Base-by-base conservation (phyloP, 2,888 invertebrate species). In the Chalcis sispes region DNA sequence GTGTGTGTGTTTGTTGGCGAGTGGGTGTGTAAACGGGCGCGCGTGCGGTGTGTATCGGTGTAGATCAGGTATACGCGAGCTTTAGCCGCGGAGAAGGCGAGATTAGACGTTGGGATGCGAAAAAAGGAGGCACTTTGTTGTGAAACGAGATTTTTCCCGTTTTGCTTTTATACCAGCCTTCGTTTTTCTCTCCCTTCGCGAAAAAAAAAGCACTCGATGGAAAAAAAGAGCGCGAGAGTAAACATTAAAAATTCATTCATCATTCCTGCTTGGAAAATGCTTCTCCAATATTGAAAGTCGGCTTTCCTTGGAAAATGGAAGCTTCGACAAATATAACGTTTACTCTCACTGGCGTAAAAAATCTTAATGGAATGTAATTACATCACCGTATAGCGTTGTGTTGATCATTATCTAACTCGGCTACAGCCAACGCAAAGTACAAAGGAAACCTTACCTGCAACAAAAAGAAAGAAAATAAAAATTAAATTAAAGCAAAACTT, bases 211-310 rank as follows among this genome's bases (percentile, higher is more conserved):
- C 29, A n/a, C 65, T 54, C 65, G 32, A 65, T 66, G 52, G 42
- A 75, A 65, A 71, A n/a, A n/a, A 75, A 61, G 52, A n/a, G 25
- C 40, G 27, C 29, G 3, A 4, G 32, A n/a, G 59, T 58, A 71
- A 74, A 74, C 71, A 77, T 77, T 77, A 74, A 74, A 66, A 74
- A 71, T 77, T 61, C 70, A 77, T 77, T 71, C 36, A 74, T 73
- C 73, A 74, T 59, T 23, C 29, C n/a, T 29, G 25, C 10, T 20
- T 13, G 61, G 15, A 58, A 61, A 59, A 52, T 32, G 18, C 23
- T 58, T 8, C 20, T 32, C 32, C 48, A 61, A 69, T 48, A 69
- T 59, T 50, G 48, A 66, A 13, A n/a, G 18, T 2, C n/a, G 18
- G 20, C 48, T 15, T 54, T 18, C 7, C 18, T 50, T 27, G 52